These are phyloP conservation scores for Stramonita haemastoma DNA, from an alignment of 2,888 invertebrate genomes.

Conservation along the genomic window DNA sequence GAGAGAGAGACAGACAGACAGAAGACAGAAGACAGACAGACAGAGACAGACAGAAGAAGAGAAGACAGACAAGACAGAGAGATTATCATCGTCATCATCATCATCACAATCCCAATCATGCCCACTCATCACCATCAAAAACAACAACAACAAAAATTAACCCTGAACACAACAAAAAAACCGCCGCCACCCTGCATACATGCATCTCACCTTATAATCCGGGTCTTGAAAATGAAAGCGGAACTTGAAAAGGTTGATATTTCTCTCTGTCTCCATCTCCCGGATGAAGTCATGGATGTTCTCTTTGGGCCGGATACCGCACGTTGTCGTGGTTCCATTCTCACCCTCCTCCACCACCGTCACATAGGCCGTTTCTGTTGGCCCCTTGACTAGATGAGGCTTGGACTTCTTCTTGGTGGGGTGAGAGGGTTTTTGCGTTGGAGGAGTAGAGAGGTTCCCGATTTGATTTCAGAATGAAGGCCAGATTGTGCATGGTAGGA, in stretches of 20 bases:
- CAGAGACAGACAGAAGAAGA: neutral
- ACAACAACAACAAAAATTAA: too few relatives aligned
- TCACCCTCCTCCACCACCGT: neutral
- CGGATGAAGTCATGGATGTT: conserved; percentile 40
- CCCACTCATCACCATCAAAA: too few relatives aligned
- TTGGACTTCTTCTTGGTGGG: conserved; percentile 23
- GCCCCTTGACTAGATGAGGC: neutral
- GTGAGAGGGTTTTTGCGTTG: neutral
- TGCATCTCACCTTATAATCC: conserved; percentile 1
- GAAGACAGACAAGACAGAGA: neutral
- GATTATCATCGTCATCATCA: too few relatives aligned
- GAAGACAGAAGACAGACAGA: neutral
- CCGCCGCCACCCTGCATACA: neutral
- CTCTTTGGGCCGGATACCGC: conserved; percentile 38
- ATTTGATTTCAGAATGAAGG: neutral
- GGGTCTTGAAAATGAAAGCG: conserved; percentile 39
- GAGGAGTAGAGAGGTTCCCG: neutral
- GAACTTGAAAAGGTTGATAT: conserved; percentile 49
- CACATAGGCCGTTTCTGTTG: neutral
- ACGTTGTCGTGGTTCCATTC: neutral
- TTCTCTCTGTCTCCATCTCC: conserved; percentile 47
- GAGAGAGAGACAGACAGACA: neutral
- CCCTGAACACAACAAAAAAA: too few relatives aligned
- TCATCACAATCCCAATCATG: too few relatives aligned
- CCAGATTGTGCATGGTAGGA: too few relatives aligned